Conservation (phyloP, 2,113 vertebrate genomes). For the Spea bombifrons region DNA sequence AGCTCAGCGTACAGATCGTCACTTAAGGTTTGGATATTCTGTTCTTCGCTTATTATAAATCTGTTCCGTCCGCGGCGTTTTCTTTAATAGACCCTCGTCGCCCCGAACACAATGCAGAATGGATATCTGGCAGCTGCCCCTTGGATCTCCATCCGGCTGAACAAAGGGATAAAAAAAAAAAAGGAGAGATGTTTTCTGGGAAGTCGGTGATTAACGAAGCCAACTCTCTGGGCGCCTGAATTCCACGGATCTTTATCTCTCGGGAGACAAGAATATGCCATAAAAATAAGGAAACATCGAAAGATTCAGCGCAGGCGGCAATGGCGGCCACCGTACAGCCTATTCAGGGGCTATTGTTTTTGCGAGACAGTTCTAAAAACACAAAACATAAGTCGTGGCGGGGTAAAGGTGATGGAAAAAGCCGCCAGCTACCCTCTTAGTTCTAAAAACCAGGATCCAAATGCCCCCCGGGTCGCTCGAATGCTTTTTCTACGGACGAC, state of each 20-base stretch:
- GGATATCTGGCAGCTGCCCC: constrained; percentile 33
- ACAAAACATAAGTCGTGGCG: too few species aligned
- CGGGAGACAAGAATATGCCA: constrained; percentile 22
- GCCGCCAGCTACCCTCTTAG: too few species aligned
- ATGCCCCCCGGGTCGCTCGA: too few species aligned
- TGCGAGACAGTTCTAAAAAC: constrained; percentile 8
- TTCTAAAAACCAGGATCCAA: too few species aligned
- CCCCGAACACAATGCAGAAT: constrained; percentile 16
- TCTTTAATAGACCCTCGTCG: constrained; percentile 8
- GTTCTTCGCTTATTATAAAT: too few species aligned
- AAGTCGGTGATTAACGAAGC: constrained; percentile 28
- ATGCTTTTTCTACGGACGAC: too few species aligned
- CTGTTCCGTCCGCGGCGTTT: neutral
- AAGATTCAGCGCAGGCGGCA: constrained; percentile 6
- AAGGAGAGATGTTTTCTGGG: constrained; percentile 36
- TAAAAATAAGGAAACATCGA: constrained; percentile 15
- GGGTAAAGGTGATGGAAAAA: too few species aligned
- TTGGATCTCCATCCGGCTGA: constrained; percentile 22
- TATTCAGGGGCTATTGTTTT: neutral
- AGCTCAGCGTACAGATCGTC: too few species aligned
- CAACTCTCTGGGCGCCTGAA: constrained; percentile 32
- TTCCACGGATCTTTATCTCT: constrained; percentile 14
- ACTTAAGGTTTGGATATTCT: too few species aligned
- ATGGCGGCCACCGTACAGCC: constrained; percentile 3
- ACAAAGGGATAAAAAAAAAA: constrained; percentile 21